Base-by-base conservation (phyloP, 2,888 invertebrate genomes). In the Pecten maximus region DNA sequence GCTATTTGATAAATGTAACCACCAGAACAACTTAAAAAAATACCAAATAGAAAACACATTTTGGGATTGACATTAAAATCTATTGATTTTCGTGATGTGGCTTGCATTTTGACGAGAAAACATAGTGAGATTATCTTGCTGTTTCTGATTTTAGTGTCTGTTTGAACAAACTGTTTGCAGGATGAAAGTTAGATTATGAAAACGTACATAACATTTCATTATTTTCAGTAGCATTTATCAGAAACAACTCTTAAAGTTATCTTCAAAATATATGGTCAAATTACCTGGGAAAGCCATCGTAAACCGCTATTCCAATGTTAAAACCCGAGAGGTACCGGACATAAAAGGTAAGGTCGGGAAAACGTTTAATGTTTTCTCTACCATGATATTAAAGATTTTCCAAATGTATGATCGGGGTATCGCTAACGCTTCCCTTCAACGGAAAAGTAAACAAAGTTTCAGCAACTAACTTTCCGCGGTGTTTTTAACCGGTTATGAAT, bases 241-340 rank as follows among this genome's bases (percentile, higher is more conserved):
- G 12, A 35, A 6, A 74, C 74, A 74, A 35, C 74, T 35, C 10
- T 6, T 6, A 74, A 74, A 74, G 74, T 28, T 19, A 12, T 35
- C 35, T 28, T 35, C 6, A 35, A 28, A 74, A n/a, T 12, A 1
- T 74, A 35, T 74, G 74, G 74, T 74, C 74, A 74, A 28, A 28
- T 74, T 74, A 74, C 74, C 74, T 74, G 74, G 74, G 74, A 74
- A 74, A 74, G 74, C 74, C 74, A 74, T 74, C 74, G 28, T 28
- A 10, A 23, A 74, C 74, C 15, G 35, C 2, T 35, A 74, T 0
- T 28, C 28, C 28, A 28, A 74, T 28, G 74, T 74, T 4, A 35
- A 74, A 10, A 8, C 35, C 28, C 74, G 74, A 74, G 28, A 35
- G 35, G 74, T 74, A 74, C 28, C 74, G 35, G 35, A 35, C 35